Evolutionary conservation across 2,797 vertebrate species (phyloP).

Genomic region (Phrynocephalus guinanensis): DNA sequence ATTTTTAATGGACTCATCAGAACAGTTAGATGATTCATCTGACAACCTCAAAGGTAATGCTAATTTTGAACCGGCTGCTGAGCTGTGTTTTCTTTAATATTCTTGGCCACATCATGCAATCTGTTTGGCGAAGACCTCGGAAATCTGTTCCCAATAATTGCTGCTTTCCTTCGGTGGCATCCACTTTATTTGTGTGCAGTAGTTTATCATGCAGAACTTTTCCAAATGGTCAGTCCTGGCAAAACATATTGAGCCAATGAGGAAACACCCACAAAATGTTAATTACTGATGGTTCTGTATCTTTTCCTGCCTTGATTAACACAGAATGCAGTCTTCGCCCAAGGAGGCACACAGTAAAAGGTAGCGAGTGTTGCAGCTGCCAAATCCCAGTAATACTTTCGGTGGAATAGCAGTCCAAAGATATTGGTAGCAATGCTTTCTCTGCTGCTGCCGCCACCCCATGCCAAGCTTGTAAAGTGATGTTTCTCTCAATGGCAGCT

Average conservation of each 20-base stretch:
- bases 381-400: conserved; percentile 3
- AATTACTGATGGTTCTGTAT: conserved; percentile 46
- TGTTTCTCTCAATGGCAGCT: conserved; percentile 20
- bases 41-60: conserved; percentile 44
- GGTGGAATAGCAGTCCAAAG: neutral
- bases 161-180: conserved; percentile 55
- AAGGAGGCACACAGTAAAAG: conserved; percentile 36
- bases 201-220: conserved; percentile 56
- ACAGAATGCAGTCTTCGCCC: conserved; percentile 43
- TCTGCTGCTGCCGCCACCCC: neutral
- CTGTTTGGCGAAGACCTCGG: conserved; percentile 61
- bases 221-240: conserved; percentile 36
- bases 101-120: conserved; percentile 63
- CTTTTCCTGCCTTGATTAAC: conserved; percentile 46
- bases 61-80: conserved; percentile 66
- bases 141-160: conserved; percentile 63
- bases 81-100: conserved; percentile 71
- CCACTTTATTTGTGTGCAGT: conserved; percentile 43
- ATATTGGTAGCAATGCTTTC: neutral
- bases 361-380: conserved; percentile 26
- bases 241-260: conserved; percentile 47
- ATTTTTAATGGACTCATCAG: neutral
- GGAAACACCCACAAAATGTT: conserved; percentile 51
- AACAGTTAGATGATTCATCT: neutral
- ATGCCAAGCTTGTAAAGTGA: neutral